These are phyloP conservation scores for Upupa epops DNA, from an alignment of 2,113 vertebrate genomes.

Conservation along the genomic window DNA sequence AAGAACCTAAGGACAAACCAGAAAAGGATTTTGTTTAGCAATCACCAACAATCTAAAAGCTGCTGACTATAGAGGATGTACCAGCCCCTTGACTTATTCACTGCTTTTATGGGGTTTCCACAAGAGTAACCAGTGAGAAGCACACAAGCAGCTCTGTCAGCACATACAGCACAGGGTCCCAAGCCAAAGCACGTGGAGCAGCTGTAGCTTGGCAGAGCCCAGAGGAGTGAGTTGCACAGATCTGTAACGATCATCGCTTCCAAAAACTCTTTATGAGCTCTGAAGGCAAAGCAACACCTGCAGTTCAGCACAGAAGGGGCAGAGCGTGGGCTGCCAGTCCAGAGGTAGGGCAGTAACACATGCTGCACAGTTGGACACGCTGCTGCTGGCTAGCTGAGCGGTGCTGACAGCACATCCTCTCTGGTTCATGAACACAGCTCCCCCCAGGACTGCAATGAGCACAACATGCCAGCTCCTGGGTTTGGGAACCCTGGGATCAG, in stretches of 20 bases:
- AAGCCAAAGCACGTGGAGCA: not conserved
- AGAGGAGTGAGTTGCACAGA: not conserved
- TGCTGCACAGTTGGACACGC: rapidly evolving
- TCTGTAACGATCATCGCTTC: rapidly evolving
- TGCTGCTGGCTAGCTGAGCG: not conserved
- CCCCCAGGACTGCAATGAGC: not conserved
- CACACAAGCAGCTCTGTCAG: not conserved
- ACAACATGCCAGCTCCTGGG: not conserved
- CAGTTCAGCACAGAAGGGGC: not conserved
- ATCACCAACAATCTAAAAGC: not conserved
- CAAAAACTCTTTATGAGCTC: not conserved
- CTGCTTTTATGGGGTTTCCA: not conserved
- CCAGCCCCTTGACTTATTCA: not conserved
- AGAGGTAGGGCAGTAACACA: rapidly evolving
- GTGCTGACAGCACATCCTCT: not conserved
- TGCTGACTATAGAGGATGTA: not conserved
- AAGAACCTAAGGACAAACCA: not conserved
- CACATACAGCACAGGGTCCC: not conserved
- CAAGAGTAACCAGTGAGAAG: not conserved
- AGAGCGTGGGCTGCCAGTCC: not conserved
- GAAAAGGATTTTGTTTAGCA: not conserved
- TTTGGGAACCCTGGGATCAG: not conserved
- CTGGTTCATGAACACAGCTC: not conserved
- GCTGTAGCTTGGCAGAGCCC: not conserved
- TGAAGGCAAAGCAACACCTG: not conserved